A percentile compares a stretch with the other conserved stretches of the same genome.
Evolutionary conservation across 2,888 invertebrate species (phyloP).

Genomic region (Geophilus truncorum): DNA sequence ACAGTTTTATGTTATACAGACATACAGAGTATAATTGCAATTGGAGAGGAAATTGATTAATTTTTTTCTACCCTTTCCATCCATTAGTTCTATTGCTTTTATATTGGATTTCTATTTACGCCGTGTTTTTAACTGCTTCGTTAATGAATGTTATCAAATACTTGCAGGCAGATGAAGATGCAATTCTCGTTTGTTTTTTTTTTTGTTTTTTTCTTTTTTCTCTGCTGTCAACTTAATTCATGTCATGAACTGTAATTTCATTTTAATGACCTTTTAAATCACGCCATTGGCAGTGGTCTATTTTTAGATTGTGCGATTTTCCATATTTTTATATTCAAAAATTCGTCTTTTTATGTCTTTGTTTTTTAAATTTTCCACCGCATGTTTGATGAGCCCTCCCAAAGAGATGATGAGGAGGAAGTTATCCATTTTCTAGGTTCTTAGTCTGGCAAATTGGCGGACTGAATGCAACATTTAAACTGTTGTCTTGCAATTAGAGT

Average conservation of each 20-base stretch:
- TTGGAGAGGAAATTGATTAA: background rate
- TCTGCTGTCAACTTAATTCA: background rate
- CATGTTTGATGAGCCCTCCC: background rate
- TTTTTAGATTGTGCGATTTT: background rate
- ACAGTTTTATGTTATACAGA: too few species aligned
- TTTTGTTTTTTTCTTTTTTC: background rate
- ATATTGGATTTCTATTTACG: background rate
- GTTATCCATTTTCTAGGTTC: background rate
- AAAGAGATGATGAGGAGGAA: background rate
- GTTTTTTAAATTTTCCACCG: background rate
- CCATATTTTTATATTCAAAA: background rate
- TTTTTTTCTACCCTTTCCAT: too few species aligned
- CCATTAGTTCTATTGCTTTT: background rate
- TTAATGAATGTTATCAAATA: background rate
- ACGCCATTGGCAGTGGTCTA: background rate
- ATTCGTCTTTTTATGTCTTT: background rate
- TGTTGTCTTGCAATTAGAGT: background rate
- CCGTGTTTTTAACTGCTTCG: background rate
- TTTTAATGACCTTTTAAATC: background rate
- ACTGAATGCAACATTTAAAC: background rate
- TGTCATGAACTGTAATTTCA: background rate
- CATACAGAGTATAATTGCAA: background rate
- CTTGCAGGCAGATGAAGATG: background rate
- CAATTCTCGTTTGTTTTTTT: background rate
- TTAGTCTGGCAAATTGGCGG: background rate